phyloP scores from a whole-genome alignment of 2,113 vertebrate genomes.

The Ginglymostoma cirratum region DNA sequence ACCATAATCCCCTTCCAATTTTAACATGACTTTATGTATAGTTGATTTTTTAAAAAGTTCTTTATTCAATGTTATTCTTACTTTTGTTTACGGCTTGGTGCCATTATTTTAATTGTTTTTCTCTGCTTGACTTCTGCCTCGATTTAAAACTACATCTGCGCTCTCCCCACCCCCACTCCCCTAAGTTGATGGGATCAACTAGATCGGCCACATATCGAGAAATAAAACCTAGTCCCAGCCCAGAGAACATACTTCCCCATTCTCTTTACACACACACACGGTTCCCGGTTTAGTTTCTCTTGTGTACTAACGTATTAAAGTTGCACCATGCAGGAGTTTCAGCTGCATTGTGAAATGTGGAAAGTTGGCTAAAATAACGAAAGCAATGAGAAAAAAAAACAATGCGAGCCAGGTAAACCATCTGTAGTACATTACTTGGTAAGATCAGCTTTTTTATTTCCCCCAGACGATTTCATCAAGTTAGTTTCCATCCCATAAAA shows the following conservation, averaged over 20 bases:
- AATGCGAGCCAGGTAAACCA: background rate
- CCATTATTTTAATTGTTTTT: background rate
- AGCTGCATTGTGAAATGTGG: background rate
- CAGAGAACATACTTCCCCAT: background rate
- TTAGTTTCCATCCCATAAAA: conserved; percentile 43
- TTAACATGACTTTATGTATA: background rate
- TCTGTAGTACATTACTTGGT: background rate
- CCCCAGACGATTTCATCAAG: conserved; percentile 51
- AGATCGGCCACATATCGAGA: background rate
- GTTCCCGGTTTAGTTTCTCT: background rate
- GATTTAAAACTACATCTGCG: background rate
- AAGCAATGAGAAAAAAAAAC: background rate
- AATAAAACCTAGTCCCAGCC: background rate
- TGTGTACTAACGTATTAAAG: background rate
- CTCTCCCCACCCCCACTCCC: too few species aligned
- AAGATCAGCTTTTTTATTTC: conserved; percentile 41
- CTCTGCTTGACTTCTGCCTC: background rate
- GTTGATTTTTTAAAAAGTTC: background rate
- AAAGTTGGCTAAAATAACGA: conserved; percentile 27
- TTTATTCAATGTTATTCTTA: background rate
- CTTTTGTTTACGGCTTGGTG: background rate
- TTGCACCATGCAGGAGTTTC: background rate
- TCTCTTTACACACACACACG: background rate
- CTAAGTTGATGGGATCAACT: background rate
- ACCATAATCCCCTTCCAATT: background rate